phyloP scores from a whole-genome alignment of 2,113 vertebrate species.

The Vidua chalybeata region DNA sequence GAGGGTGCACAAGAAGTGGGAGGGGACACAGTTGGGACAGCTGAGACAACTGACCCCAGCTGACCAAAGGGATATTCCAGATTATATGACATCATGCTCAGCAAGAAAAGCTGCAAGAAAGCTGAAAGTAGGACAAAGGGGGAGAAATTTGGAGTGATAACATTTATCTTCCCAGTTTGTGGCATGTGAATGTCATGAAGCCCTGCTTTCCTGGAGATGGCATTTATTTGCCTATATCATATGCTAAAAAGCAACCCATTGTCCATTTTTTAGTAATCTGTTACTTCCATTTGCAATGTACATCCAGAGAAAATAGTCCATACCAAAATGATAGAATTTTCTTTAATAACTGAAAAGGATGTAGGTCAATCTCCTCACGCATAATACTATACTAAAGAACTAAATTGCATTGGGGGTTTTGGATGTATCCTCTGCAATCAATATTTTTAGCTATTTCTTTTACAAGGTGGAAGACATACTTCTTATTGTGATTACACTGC shows the following conservation, averaged over 20 bases:
- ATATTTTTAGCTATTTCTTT: neutral
- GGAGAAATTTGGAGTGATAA: neutral
- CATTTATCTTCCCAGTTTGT: neutral
- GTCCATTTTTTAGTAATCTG: neutral
- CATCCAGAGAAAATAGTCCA: neutral
- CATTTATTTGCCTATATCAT: neutral
- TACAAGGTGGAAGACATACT: neutral
- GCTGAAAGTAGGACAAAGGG: neutral
- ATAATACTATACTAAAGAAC: neutral
- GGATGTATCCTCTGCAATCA: neutral
- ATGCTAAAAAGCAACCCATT: neutral
- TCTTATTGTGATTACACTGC: neutral
- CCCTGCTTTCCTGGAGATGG: neutral
- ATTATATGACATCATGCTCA: neutral
- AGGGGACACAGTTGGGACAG: rapidly evolving
- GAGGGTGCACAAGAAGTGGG: rapidly evolving
- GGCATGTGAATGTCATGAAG: rapidly evolving
- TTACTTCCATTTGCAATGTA: neutral
- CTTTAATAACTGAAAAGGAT: neutral
- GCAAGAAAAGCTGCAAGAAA: neutral
- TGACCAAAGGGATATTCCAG: neutral
- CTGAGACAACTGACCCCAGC: rapidly evolving
- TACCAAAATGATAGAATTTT: neutral
- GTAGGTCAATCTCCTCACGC: neutral
- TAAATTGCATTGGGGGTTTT: neutral